Evolutionary conservation across 2,888 invertebrate genomes (phyloP).

Genomic region (Daptonema setosum): DNA sequence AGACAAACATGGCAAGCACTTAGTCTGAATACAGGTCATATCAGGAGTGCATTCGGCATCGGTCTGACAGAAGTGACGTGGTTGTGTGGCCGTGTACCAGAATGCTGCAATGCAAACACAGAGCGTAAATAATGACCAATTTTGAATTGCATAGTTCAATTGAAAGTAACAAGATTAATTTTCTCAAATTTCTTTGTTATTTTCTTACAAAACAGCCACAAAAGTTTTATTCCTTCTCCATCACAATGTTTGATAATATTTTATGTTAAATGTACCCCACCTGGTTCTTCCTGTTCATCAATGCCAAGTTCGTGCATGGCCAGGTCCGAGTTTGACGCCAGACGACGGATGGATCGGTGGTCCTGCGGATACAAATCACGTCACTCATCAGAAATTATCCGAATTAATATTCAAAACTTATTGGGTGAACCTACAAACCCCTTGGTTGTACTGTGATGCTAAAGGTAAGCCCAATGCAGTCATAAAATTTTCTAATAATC

Average conservation of each 20-base stretch:
- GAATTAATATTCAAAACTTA: too few species aligned
- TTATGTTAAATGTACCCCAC: neutral
- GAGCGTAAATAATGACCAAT: too few species aligned
- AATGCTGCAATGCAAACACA: too few species aligned
- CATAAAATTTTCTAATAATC: too few species aligned
- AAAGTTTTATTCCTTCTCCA: too few species aligned
- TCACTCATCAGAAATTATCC: too few species aligned
- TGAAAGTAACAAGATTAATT: neutral
- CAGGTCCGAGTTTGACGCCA: neutral
- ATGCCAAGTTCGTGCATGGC: neutral
- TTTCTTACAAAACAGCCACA: too few species aligned
- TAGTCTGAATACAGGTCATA: constrained; percentile 1
- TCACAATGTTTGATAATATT: neutral
- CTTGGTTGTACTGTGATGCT: too few species aligned
- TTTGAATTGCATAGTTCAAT: too few species aligned
- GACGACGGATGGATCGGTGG: neutral
- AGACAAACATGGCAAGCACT: constrained; percentile 1
- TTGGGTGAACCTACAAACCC: too few species aligned
- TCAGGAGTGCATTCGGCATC: constrained; percentile 5
- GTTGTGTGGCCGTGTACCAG: neutral
- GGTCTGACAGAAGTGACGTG: neutral
- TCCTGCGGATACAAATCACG: neutral
- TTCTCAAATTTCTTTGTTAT: neutral
- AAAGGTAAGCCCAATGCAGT: too few species aligned
- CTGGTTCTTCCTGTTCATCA: neutral